A percentile compares a stretch with the other conserved stretches of the same genome.
Evolutionary conservation across 1,140 invertebrate species (phyloP).

Genomic region (Musca vetustissima): DNA sequence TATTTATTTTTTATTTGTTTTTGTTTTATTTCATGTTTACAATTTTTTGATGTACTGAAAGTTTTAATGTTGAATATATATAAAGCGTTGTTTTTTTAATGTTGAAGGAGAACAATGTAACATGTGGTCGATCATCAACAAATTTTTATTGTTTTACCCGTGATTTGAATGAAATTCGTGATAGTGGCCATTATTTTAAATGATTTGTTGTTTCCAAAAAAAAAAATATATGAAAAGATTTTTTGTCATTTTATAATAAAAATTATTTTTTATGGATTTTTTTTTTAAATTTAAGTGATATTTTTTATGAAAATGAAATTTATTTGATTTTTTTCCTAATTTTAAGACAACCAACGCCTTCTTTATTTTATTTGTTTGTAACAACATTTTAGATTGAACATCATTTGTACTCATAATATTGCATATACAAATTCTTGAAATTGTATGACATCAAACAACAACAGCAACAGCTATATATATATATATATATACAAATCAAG

Average conservation of each 20-base stretch:
- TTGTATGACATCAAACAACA: neutral
- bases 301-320: conserved; percentile 9
- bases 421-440: neutral
- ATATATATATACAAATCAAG: neutral
- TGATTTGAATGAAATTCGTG: conserved; percentile 56
- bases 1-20: neutral
- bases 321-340: neutral
- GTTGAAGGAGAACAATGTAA: neutral
- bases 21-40: neutral
- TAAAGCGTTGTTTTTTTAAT: neutral
- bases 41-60: neutral
- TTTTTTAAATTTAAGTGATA: conserved; percentile 24
- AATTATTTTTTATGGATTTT: neutral
- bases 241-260: conserved; percentile 10
- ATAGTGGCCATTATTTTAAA: conserved; percentile 50
- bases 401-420: conserved; percentile 7
- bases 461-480: neutral
- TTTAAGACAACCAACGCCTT: too few species aligned
- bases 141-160: conserved; percentile 33
- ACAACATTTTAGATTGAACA: neutral
- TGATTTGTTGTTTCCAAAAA: conserved; percentile 10
- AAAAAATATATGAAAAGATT: too few species aligned
- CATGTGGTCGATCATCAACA: neutral
- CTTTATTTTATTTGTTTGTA: conserved; percentile 1
- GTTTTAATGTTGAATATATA: conserved; percentile 7